Evolutionary conservation across 37 sponge, comb jelly and placozoan species (phyloP).

Genomic region (Chondrosia reniformis): DNA sequence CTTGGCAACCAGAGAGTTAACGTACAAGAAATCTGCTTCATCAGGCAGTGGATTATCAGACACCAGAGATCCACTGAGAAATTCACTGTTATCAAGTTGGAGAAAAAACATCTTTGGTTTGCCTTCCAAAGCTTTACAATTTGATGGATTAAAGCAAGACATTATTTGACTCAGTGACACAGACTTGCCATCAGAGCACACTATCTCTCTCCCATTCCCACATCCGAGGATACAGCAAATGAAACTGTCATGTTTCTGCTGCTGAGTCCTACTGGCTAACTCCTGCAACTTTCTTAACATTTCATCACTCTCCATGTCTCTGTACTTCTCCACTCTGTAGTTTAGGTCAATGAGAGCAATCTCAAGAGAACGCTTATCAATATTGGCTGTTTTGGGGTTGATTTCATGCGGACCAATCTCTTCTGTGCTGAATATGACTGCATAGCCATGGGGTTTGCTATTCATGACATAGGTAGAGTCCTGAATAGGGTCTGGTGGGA

Average conservation of each 20-base stretch:
- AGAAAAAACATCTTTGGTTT: conserved; percentile 36
- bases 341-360: conserved; percentile 37
- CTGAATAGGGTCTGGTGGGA: not conserved
- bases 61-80: not conserved
- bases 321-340: conserved; percentile 42
- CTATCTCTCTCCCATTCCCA: not conserved
- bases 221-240: conserved; percentile 3
- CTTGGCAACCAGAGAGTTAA: conserved; percentile 37
- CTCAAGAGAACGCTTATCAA: conserved; percentile 37
- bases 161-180: not conserved
- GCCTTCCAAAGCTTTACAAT: not conserved
- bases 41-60: conserved; percentile 20
- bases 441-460: conserved; percentile 9
- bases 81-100: not conserved
- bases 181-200: not conserved
- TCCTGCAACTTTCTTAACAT: not conserved
- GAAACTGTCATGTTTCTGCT: not conserved
- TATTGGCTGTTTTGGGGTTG: conserved; percentile 1
- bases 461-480: not conserved
- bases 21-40: conserved; percentile 55
- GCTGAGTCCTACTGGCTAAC: not conserved
- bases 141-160: not conserved
- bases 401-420: not conserved
- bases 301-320: conserved; percentile 10
- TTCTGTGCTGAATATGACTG: not conserved